Evolutionary conservation across 2,797 vertebrate genomes (phyloP).

Genomic region (Chiloscyllium punctatum): DNA sequence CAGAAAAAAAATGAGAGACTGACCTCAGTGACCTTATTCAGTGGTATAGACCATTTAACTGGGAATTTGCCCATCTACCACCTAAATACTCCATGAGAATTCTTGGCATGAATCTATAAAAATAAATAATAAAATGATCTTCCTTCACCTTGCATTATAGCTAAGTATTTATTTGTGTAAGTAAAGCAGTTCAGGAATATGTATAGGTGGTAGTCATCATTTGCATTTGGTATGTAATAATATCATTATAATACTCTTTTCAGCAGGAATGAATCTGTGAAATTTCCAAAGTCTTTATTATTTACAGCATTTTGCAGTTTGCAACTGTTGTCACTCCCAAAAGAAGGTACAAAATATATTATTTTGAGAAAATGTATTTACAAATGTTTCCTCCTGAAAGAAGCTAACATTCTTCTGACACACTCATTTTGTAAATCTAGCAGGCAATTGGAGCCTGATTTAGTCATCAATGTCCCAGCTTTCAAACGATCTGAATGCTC

Average conservation of each 20-base stretch:
- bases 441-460: background rate
- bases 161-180: background rate
- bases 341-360: background rate
- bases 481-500: background rate
- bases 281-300: background rate
- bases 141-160: background rate
- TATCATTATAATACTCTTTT: background rate
- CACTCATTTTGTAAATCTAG: background rate
- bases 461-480: background rate
- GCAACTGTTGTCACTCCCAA: background rate
- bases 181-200: background rate
- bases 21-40: background rate
- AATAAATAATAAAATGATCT: background rate
- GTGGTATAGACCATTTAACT: background rate
- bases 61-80: background rate
- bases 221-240: background rate
- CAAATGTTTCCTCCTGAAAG: background rate
- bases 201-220: background rate
- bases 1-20: background rate
- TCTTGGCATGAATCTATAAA: background rate
- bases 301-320: background rate
- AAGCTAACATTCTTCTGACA: background rate
- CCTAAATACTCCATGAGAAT: background rate
- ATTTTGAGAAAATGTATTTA: background rate
- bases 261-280: background rate